phyloP scores from a whole-genome alignment of 2,797 vertebrate genomes.

The Delichon dasypus region DNA sequence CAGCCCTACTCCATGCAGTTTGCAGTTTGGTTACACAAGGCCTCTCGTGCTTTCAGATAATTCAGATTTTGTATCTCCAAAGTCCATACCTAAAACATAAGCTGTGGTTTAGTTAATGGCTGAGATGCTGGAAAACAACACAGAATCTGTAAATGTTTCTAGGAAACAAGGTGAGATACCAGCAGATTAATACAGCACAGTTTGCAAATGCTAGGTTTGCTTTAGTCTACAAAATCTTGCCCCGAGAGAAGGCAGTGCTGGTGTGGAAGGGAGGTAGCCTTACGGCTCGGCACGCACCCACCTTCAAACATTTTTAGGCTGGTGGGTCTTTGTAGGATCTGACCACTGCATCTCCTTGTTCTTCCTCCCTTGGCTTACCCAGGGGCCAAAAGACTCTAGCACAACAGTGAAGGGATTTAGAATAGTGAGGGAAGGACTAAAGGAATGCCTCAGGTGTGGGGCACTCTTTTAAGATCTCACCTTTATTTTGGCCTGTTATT shows the following conservation, averaged over 20 bases:
- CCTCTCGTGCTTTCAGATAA: not conserved
- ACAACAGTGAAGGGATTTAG: not conserved
- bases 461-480: accelerated
- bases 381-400: not conserved
- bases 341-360: accelerated
- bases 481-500: not conserved
- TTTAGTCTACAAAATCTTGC: not conserved
- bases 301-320: accelerated
- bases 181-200: not conserved
- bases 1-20: accelerated
- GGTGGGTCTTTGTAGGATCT: accelerated
- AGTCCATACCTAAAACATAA: not conserved
- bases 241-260: not conserved
- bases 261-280: accelerated
- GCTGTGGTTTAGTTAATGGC: not conserved
- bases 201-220: accelerated
- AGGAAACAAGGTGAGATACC: not conserved
- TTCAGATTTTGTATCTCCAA: accelerated
- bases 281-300: accelerated
- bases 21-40: accelerated
- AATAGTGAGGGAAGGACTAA: not conserved
- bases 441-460: not conserved
- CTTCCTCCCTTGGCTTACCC: accelerated
- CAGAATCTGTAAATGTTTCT: accelerated
- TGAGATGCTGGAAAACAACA: not conserved